Base-by-base conservation (phyloP, 2,113 vertebrate genomes). In the Oreochromis tanganicae region DNA sequence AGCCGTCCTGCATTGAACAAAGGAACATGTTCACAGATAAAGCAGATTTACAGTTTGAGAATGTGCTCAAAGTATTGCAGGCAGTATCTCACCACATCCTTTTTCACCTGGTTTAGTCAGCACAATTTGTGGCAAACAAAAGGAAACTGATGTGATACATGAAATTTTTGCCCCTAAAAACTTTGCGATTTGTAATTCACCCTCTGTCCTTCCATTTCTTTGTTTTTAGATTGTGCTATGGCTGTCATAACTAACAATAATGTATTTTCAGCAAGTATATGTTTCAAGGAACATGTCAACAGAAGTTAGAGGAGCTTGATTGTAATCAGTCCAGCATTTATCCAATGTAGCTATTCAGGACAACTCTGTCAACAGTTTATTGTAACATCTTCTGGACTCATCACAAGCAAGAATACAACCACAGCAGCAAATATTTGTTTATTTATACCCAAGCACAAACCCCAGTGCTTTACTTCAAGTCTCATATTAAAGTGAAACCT, bases 81-180 rank as follows among this genome's bases (percentile, higher is more conserved):
- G 83, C 59, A 78, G 17, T 84, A 43, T 82, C 56, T 32, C 86
- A 17, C 46, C 13, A 79, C 16, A 48, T 88, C 84, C 71, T 68
- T 87, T 63, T 36, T 56, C n/a, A 29, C 29, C 71, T 46, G 36
- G 55, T 87, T 92, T 55, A 87, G 73, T 91, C 89, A 81, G 87
- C 82, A 90, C 57, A 82, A 82, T 82, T 66, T 85, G 83, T 50
- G 36, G 32, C 29, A 17, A 41, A 88, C 82, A 32, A 86, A 86
- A 84, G 73, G 83, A 55, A 38, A 55, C 17, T 29, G 36, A 87
- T 57, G 21, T 82, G 87, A 89, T 84, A 73, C 86, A 89, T 90
- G 78, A 5, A 55, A 81, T 61, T 41, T 82, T 55, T 32, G 66
- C 38, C 41, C 78, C 29, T 17, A 21, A 78, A 85, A 89, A 78